A percentile compares a stretch with the other conserved stretches of the same genome.
phyloP scores from a whole-genome alignment of 2,113 vertebrate species.

The Crypturellus undulatus region DNA sequence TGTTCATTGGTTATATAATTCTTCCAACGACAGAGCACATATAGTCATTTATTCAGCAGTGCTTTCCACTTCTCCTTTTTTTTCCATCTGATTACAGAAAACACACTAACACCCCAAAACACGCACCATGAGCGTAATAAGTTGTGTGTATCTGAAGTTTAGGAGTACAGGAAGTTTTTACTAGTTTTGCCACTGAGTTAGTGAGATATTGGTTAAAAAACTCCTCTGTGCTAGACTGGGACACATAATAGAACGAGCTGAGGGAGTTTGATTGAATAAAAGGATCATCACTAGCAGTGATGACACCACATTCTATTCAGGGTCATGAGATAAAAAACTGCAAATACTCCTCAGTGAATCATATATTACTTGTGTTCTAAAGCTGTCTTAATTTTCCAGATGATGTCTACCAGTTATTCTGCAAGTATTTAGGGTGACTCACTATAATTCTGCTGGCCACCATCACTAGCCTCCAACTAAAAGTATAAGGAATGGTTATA shows the following conservation, averaged over 20 bases:
- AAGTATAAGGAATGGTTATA: not conserved
- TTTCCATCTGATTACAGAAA: not conserved
- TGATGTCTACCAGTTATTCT: not conserved
- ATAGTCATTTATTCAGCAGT: not conserved
- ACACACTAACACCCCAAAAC: not conserved
- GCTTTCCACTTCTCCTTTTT: not conserved
- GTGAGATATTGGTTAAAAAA: not conserved
- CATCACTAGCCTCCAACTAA: not conserved
- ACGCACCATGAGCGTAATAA: not conserved
- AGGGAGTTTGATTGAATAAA: not conserved
- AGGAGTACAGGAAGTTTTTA: not conserved
- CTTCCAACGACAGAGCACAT: not conserved
- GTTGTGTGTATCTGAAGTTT: not conserved
- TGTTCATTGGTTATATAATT: not conserved
- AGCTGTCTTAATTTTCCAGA: not conserved
- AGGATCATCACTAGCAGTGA: not conserved
- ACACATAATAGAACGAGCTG: not conserved
- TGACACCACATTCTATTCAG: not conserved
- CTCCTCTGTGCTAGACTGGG: not conserved
- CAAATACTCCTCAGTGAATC: not conserved
- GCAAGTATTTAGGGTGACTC: not conserved
- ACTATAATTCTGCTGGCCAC: not conserved
- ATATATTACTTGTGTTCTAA: not conserved
- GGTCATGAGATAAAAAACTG: not conserved
- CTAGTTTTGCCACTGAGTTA: not conserved